Evolutionary conservation across 2,888 invertebrate genomes (phyloP), one percentile per base, ranked within the genome.

Genomic region (Ophion ellenae): DNA sequence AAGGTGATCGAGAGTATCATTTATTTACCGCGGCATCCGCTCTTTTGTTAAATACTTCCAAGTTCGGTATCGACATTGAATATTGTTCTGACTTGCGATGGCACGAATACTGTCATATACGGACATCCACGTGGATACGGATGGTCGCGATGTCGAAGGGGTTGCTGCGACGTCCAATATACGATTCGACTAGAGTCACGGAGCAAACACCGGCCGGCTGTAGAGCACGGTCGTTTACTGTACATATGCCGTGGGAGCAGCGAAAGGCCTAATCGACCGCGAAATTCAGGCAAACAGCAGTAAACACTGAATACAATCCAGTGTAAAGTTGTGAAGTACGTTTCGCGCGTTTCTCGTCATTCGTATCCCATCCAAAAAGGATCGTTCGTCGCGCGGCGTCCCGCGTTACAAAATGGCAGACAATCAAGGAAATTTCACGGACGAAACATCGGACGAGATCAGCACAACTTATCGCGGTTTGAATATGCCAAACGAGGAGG

Each of bases 1-100:
- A 61, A 45, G 67, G 74, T 83, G 81, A 1, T 61, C 57, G 67
- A 28, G 57, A 77, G 63, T 5, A 17, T 78, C 66, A 28, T 20
- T 32, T 32, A 75, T 81, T 90, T 92, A 93, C 94, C 91, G 94
- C 94, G 69, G 61, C 69, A 9, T 79, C 85, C 53, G 94, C 93
- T 82, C 92, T 88, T 81, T 90, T 85, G 17, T 92, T 75, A 85
- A 93, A 92, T 24, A 84, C 70, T 86, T 92, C 81, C 45, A 91
- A 84, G 76, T 90, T 83, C 20, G 69, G 75, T 45, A 36, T 45
- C 64, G 90, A 90, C 92, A 92, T 90, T 47, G 40, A 89, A 78
- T 66, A 59, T 81, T 67, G 40, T 45, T 53, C 40, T 45, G 10
- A 53, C 32, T 77, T 66, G 28, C 61, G 70, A 9, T 59, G 24